Base-by-base conservation (phyloP, 2,888 invertebrate genomes). In the Zygothrica quintamaculata region DNA sequence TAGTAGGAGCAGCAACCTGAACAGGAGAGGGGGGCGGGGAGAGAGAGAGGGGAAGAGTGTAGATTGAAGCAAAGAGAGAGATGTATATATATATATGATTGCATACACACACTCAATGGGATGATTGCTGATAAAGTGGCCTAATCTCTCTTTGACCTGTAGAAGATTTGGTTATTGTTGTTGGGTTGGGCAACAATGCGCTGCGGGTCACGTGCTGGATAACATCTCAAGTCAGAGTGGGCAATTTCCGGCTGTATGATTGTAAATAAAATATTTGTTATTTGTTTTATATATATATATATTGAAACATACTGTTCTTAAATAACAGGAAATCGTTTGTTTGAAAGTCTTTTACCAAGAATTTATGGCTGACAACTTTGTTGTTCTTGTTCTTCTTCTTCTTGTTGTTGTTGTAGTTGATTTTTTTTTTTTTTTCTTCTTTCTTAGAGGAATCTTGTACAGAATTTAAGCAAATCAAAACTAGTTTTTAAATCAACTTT, bases 121-220 rank as follows among this genome's bases (percentile, higher is more conserved):
- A n/a, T n/a, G n/a, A 40, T 34, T 66, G 62, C 70, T 71, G 61
- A 70, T 80, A 68, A 79, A 77, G 68, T 60, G 71, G 74, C 58
- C 80, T 86, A 86, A 80, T 85, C 86, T 73, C 86, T 73, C 51
- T 59, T 65, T 78, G 79, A 78, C 82, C 85, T 67, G 77, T 46
- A 52, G 46, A 58, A 51, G 51, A 55, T 72, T 62, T 65, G 26
- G 37, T 9, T 8, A n/a, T 1, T 55, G 37, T 9, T 8, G n/a
- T 1, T 55, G 15, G 29, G 16, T 65, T 36, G 33, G 31, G 22
- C 43, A 26, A 25, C 74, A n/a, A n/a, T n/a, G 18, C 18, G 37
- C 70, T 68, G 70, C 70, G 80, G 84, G 78, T 79, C 79, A 79
- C 86, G 86, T 79, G 79, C 80, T 85, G 80, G 87, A 86, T 86